Evolutionary conservation across 2,797 vertebrate species (phyloP), one percentile per base, ranked within the genome.

Genomic region (Sebastes glaucus): DNA sequence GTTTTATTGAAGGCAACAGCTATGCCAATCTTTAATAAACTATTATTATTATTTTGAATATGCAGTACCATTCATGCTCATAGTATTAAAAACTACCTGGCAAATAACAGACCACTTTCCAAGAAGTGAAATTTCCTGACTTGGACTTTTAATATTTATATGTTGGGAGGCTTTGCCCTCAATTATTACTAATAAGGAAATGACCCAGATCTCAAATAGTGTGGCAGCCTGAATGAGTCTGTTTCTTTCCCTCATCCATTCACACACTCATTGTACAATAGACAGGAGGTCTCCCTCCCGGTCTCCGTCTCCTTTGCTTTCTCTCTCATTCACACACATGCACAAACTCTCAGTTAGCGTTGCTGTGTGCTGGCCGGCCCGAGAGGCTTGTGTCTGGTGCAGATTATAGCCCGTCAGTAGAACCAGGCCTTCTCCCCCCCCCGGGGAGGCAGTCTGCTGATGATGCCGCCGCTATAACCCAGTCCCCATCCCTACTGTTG

Each of bases 361-460:
- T 53, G 3, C 16, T 67, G 35, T 62, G 11, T 68, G 69, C 55
- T 56, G 53, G 38, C 53, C 20, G 38, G 3, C 74, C 67, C 59
- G 28, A 65, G 78, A 77, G 74, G 56, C 20, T 68, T 60, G 65
- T 74, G 80, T 85, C 70, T 83, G 74, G 56, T 68, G 57, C 65
- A 76, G 67, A 62, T 84, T 78, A 65, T 55, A 77, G 57, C 27
- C 22, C n/a, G 2, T 80, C 76, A 67, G 56, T 78, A 75, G 70
- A 84, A 72, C 30, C 74, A 76, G 80, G 65, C 42, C 76, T 61
- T 28, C 18, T 7, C 59, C 49, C 16, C 53, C 3, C 55, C 13
- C 53, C 2, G 59, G 30, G 73, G 60, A 81, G 64, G n/a, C 42
- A 8, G 64, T 57, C 77, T 52, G 61, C 65, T 62, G 57, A 64